phyloP scores from a whole-genome alignment of 1,140 invertebrate genomes.

The Leptinotarsa undecemlineata region DNA sequence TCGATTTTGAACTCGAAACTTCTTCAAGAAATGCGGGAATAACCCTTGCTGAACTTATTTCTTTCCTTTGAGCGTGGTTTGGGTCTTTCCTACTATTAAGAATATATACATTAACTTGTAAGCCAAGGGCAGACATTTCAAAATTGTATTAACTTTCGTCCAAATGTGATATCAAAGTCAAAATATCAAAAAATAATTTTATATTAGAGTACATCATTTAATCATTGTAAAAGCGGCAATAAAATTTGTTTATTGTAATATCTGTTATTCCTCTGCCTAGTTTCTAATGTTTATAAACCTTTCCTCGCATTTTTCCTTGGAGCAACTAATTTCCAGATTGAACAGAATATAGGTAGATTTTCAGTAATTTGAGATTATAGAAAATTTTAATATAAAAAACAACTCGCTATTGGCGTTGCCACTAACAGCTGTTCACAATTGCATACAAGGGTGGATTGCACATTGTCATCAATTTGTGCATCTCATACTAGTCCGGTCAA shows the following conservation, averaged over 20 bases:
- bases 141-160: not conserved
- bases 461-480: too few relatives aligned
- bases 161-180: slow-evolving; percentile 6
- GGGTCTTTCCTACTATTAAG: slow-evolving; percentile 2
- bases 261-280: not conserved
- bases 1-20: too few relatives aligned
- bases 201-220: not conserved
- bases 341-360: too few relatives aligned
- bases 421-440: too few relatives aligned
- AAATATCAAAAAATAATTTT: not conserved
- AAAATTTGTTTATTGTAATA: not conserved
- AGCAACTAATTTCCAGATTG: too few relatives aligned
- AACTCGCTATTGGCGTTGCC: too few relatives aligned
- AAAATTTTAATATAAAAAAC: too few relatives aligned
- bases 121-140: not conserved
- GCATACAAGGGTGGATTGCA: too few relatives aligned
- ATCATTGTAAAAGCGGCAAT: not conserved
- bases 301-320: too few relatives aligned
- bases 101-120: not conserved
- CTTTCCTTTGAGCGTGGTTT: not conserved
- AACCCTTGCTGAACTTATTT: not conserved
- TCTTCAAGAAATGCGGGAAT: not conserved
- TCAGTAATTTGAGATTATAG: too few relatives aligned
- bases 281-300: too few relatives aligned
- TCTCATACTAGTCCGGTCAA: too few relatives aligned